Conservation (phyloP, 2,888 invertebrate species). For the Lepidochrysops patricia region DNA sequence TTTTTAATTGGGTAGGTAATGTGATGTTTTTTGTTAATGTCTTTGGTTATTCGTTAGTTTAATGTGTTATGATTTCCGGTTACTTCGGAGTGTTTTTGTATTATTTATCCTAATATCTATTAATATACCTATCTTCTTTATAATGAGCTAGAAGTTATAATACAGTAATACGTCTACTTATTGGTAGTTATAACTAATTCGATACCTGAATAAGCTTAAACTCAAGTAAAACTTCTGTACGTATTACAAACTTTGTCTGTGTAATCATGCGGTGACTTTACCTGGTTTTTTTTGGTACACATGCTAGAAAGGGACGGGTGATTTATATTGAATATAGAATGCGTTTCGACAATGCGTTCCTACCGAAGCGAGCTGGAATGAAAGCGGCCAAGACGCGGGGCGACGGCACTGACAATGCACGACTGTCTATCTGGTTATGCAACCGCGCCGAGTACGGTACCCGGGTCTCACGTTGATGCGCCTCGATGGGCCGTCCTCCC, state of each 20-base stretch:
- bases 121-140: too few species aligned
- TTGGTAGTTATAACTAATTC: too few species aligned
- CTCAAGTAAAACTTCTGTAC: constrained; percentile 17
- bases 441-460: constrained; percentile 45
- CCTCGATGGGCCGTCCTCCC: constrained; percentile 38
- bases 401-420: constrained; percentile 70
- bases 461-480: constrained; percentile 8
- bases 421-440: constrained; percentile 67
- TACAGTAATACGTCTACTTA: too few species aligned
- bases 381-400: constrained; percentile 60
- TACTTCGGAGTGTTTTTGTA: too few species aligned
- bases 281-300: constrained; percentile 56
- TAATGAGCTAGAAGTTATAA: too few species aligned
- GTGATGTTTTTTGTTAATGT: too few species aligned
- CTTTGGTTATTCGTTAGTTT: too few species aligned
- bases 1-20: too few species aligned
- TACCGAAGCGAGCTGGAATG: constrained; percentile 45
- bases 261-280: constrained; percentile 35
- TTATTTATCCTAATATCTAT: too few species aligned
- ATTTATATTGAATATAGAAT: constrained; percentile 50
- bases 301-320: constrained; percentile 50
- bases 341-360: constrained; percentile 45
- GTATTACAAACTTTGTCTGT: constrained; percentile 20
- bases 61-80: too few species aligned
- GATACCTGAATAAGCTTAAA: neutral